Conservation (phyloP, 64 coral and sea anemone genomes). For the Stichodactyla helianthus region DNA sequence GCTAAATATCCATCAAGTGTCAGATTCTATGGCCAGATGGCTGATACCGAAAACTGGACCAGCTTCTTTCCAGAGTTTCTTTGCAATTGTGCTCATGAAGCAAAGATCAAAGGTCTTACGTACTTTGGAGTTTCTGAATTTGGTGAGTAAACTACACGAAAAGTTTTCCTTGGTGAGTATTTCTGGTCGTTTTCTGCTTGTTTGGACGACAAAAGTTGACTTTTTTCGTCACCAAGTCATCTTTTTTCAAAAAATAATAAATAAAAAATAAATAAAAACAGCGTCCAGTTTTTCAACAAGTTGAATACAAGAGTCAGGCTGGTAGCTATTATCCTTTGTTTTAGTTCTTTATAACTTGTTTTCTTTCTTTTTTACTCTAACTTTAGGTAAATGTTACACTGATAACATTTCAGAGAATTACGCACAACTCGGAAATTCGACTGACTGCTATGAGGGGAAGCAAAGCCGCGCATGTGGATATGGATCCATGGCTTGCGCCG, state of each 20-base stretch:
- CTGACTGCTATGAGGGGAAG: not conserved
- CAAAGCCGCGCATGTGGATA: not conserved
- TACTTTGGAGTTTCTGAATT: conserved; percentile 29
- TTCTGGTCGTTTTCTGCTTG: too few species aligned
- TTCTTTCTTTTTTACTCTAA: too few species aligned
- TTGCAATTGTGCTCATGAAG: conserved; percentile 32
- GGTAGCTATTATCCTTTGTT: too few species aligned
- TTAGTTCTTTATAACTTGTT: too few species aligned
- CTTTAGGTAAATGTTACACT: not conserved
- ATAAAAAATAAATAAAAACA: too few species aligned
- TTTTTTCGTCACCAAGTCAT: too few species aligned
- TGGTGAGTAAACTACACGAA: not conserved
- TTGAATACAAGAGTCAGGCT: too few species aligned
- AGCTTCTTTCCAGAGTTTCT: conserved; percentile 31
- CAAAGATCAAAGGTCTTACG: conserved; percentile 1
- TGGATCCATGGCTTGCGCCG: not conserved
- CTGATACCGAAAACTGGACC: not conserved
- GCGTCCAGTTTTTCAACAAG: too few species aligned
- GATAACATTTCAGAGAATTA: not conserved
- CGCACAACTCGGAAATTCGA: not conserved
- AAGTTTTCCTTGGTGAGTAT: too few species aligned
- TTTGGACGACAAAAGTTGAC: too few species aligned
- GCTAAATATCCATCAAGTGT: not conserved
- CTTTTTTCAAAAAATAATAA: too few species aligned
- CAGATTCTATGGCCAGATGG: not conserved